Percentiles rank a stretch among this genome's conserved stretches.
phyloP scores from a whole-genome alignment of 1,140 invertebrate species.

The Chrysopa pallens region DNA sequence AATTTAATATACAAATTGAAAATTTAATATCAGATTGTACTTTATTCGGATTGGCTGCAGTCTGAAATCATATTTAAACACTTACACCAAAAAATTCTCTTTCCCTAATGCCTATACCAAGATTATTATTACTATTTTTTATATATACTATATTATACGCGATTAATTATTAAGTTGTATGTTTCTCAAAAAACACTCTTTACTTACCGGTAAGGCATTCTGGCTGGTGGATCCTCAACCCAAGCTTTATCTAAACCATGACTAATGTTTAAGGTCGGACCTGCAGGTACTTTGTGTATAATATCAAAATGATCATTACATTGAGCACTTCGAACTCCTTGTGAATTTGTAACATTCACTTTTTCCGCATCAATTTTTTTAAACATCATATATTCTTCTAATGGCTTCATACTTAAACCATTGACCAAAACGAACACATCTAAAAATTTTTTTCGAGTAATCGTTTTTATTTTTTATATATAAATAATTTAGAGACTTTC shows the following conservation, averaged over 20 bases:
- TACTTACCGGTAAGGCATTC: slow-evolving; percentile 32
- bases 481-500: slow-evolving; percentile 13
- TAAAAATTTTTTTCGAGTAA: slow-evolving; percentile 18
- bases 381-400: slow-evolving; percentile 78
- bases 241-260: slow-evolving; percentile 53
- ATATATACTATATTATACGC: too few relatives aligned
- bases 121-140: too few relatives aligned
- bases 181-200: too few relatives aligned
- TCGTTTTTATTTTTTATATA: neutral
- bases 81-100: too few relatives aligned
- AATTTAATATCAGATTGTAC: too few relatives aligned
- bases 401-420: slow-evolving; percentile 57
- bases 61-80: too few relatives aligned
- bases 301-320: slow-evolving; percentile 56
- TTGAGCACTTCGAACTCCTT: slow-evolving; percentile 65
- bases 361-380: slow-evolving; percentile 62
- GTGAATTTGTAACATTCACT: slow-evolving; percentile 61
- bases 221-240: slow-evolving; percentile 61
- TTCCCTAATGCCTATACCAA: too few relatives aligned
- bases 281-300: slow-evolving; percentile 35
- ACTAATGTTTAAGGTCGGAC: slow-evolving; percentile 44
- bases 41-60: too few relatives aligned
- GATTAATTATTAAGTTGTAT: too few relatives aligned
- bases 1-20: too few relatives aligned
- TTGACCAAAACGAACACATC: slow-evolving; percentile 70